A percentile compares a stretch with the other conserved stretches of the same genome.
Conservation (phyloP, 2,113 vertebrate species). For the Cyprinodon brontotheroides region DNA sequence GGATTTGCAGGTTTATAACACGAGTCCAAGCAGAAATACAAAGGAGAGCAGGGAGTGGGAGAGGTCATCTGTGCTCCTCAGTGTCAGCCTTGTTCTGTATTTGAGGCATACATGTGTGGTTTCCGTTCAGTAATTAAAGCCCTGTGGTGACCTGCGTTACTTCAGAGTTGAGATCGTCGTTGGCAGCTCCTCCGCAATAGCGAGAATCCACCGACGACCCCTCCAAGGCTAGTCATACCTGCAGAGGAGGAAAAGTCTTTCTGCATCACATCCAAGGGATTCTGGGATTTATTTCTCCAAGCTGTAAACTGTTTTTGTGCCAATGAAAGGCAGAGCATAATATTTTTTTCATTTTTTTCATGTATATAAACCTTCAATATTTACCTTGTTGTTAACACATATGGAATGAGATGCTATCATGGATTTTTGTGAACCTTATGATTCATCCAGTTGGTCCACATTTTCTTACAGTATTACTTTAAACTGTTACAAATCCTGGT, state of each 20-base stretch:
- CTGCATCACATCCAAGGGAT: neutral
- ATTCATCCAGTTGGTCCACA: neutral
- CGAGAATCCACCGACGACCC: slow-evolving; percentile 85
- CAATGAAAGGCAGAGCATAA: neutral
- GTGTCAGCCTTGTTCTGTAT: neutral
- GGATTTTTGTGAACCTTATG: too few species aligned
- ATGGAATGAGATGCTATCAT: too few species aligned
- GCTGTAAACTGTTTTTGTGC: neutral
- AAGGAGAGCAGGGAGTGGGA: slow-evolving; percentile 10
- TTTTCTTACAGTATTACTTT: neutral
- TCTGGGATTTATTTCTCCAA: neutral
- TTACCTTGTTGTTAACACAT: neutral
- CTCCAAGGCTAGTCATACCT: slow-evolving; percentile 96
- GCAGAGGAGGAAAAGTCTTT: slow-evolving; percentile 34
- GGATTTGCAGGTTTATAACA: neutral
- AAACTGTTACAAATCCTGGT: neutral
- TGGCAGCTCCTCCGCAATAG: slow-evolving; percentile 58
- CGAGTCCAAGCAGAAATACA: slow-evolving; percentile 4
- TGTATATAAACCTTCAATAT: neutral
- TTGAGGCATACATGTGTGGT: neutral
- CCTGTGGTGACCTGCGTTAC: slow-evolving; percentile 81
- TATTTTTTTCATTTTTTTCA: too few species aligned
- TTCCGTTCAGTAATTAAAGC: slow-evolving; percentile 61
- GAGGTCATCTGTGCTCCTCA: slow-evolving; percentile 9
- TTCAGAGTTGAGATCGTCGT: slow-evolving; percentile 86